Evolutionary conservation across 2,888 invertebrate genomes (phyloP).

Genomic region (Nymphalis urticae): DNA sequence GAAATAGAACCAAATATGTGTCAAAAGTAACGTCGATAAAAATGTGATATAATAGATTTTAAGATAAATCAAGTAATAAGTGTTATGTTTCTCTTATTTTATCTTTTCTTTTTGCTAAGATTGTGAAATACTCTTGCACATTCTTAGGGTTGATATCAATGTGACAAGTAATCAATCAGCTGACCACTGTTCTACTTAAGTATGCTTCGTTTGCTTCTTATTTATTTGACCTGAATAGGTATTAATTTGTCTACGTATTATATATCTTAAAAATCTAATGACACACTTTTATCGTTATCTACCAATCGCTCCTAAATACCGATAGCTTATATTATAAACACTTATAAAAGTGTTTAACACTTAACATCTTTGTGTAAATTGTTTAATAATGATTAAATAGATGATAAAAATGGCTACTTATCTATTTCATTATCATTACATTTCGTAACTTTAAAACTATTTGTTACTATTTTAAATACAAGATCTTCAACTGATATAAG

Average conservation of each 20-base stretch:
- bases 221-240: neutral
- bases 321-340: neutral
- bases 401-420: too few relatives aligned
- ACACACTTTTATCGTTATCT: neutral
- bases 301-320: neutral
- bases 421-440: too few relatives aligned
- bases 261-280: neutral
- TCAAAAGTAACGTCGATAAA: conserved; percentile 23
- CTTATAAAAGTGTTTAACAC: neutral
- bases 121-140: conserved; percentile 18
- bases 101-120: neutral
- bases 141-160: conserved; percentile 40
- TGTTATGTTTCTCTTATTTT: neutral
- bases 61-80: neutral
- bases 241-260: neutral
- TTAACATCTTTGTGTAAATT: neutral
- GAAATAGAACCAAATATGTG: conserved; percentile 17
- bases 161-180: conserved; percentile 65
- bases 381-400: neutral
- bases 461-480: too few relatives aligned
- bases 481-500: too few relatives aligned
- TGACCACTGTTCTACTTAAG: conserved; percentile 61
- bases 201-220: conserved; percentile 46
- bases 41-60: conserved; percentile 13
- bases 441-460: too few relatives aligned